phyloP scores from a whole-genome alignment of 2,888 invertebrate genomes.

The Melanostoma scalare region DNA sequence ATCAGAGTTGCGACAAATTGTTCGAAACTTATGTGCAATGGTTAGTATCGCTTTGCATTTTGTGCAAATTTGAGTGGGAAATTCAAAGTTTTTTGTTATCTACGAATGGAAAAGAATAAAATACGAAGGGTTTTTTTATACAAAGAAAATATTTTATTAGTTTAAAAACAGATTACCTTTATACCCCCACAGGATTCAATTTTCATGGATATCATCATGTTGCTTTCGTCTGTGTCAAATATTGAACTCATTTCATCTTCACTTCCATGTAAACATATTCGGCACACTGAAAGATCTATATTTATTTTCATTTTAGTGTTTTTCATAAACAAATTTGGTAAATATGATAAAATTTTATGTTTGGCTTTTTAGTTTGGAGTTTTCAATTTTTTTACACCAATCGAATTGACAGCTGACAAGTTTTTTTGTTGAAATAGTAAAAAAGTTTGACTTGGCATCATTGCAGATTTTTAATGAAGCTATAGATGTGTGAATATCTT shows the following conservation, averaged over 20 bases:
- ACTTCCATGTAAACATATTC: constrained; percentile 78
- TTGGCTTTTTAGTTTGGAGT: not conserved
- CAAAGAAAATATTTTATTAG: constrained; percentile 15
- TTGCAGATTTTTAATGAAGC: too few relatives aligned
- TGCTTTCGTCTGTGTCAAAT: constrained; percentile 74
- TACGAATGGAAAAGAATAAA: constrained; percentile 52
- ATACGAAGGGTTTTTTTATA: not conserved
- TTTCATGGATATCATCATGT: constrained; percentile 76
- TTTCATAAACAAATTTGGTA: not conserved
- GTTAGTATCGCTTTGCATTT: constrained; percentile 78
- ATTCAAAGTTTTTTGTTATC: constrained; percentile 76
- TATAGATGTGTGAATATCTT: too few relatives aligned
- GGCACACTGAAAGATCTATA: constrained; percentile 76
- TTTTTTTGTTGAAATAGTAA: not conserved
- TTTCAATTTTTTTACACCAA: too few relatives aligned
- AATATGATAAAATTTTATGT: constrained; percentile 14
- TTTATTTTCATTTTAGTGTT: constrained; percentile 69
- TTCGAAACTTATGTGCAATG: constrained; percentile 79
- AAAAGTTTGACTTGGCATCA: not conserved
- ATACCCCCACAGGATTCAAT: constrained; percentile 79
- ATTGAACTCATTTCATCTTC: constrained; percentile 78
- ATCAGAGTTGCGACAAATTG: constrained; percentile 80
- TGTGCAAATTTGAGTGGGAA: constrained; percentile 79
- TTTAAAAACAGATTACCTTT: constrained; percentile 74
- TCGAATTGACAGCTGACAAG: not conserved